Evolutionary conservation across 1,140 invertebrate species (phyloP), one percentile per base, ranked within the genome.

Genomic region (Zaprionus kolodkinae): DNA sequence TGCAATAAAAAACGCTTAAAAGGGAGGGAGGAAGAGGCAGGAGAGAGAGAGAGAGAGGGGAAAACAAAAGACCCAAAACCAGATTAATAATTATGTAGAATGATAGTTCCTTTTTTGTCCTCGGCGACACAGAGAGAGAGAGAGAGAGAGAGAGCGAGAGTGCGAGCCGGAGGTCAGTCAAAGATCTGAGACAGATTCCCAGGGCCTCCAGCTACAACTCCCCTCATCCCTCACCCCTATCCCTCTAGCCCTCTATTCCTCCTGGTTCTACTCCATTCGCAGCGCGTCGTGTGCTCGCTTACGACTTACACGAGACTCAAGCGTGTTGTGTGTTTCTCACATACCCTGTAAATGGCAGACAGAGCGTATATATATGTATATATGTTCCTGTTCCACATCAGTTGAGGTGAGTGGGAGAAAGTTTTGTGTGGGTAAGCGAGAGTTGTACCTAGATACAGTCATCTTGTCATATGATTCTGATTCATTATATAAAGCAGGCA

Each of bases 11-110:
- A 38, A 25, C 33, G 33, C 1, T n/a, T 33, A 36, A 11, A 7
- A 59, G 10, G 10, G 21, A 4, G 7, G 21, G 1, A n/a, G 25
- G n/a, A n/a, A 21, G 40, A 12, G 13, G n/a, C 21, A 43, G 15
- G 11, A 7, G 13, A 25, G 13, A 4, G 43, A 15, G 3, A 61
- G 13, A 43, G 21, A 36, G n/a, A 12, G 0, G 35, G 25, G 25
- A 69, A 60, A 67, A 67, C 50, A 65, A 64, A 72, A 68, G 36
- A 71, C 57, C 63, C 70, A 54, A 45, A 79, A 67, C 60, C 67
- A 71, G 78, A 72, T 74, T 79, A 76, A 88, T 85, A 88, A 88
- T 88, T 88, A 88, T 88, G 72, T 88, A 79, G 81, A 85, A 88
- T 88, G 85, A 88, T 88, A 88, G 85, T 88, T 88, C 85, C 87